Conservation (phyloP, 2,113 vertebrate species). For the Crotalus horridus region DNA sequence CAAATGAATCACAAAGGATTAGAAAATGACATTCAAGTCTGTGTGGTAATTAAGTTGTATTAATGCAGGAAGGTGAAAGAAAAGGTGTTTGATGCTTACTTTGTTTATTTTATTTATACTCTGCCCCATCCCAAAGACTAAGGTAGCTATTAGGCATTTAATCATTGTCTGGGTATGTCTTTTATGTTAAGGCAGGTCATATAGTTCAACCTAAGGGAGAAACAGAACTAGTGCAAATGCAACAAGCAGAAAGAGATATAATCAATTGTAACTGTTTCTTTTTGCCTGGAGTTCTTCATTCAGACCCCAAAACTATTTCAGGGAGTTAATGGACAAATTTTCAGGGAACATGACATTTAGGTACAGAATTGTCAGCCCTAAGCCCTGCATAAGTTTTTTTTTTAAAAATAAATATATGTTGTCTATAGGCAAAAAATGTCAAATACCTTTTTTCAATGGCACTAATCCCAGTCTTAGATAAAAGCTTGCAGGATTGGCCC, state of each 20-base stretch:
- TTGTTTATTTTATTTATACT: background rate
- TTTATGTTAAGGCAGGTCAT: background rate
- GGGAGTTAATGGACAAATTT: background rate
- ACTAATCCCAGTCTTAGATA: background rate
- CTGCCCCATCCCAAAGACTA: background rate
- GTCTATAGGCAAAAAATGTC: background rate
- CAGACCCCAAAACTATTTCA: background rate
- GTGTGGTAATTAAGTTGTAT: constrained; percentile 62
- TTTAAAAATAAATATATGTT: background rate
- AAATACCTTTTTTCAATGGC: background rate
- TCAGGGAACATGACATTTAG: background rate
- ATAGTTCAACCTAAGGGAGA: background rate
- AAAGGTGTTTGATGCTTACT: background rate
- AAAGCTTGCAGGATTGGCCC: background rate
- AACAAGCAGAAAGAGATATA: background rate
- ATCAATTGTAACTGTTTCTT: background rate
- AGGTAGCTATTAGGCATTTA: background rate
- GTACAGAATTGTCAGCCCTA: background rate
- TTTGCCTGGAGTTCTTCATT: background rate
- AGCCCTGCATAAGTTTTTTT: background rate
- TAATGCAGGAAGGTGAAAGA: constrained; percentile 28
- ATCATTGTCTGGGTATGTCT: background rate
- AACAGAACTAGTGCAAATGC: background rate
- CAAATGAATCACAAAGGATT: constrained; percentile 64
- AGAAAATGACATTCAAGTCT: constrained; percentile 66